phyloP scores from a whole-genome alignment of 2,797 vertebrate species.

The Sparus aurata region DNA sequence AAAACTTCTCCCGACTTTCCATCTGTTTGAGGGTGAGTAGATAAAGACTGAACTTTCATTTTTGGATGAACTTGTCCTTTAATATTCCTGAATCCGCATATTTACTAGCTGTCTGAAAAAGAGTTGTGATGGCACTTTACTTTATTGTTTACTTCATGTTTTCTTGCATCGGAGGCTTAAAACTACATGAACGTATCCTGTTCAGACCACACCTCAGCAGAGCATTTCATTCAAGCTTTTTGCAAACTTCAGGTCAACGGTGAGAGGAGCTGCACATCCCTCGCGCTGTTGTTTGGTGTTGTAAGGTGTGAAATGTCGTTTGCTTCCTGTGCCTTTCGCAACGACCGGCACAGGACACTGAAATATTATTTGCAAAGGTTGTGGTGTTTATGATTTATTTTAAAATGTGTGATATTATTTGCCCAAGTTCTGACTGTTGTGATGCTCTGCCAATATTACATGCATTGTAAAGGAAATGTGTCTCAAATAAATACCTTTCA shows the following conservation, averaged over 20 bases:
- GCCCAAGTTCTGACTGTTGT: constrained; percentile 37
- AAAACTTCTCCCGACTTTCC: too few relatives aligned
- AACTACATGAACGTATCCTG: neutral
- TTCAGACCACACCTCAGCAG: neutral
- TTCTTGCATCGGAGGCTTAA: constrained; percentile 33
- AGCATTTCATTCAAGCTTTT: constrained; percentile 14
- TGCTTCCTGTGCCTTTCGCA: constrained; percentile 58
- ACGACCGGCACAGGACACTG: neutral
- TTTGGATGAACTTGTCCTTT: too few relatives aligned
- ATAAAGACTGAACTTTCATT: too few relatives aligned
- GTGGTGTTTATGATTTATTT: constrained; percentile 15
- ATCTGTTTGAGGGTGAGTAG: too few relatives aligned
- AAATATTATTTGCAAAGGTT: constrained; percentile 39
- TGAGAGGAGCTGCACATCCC: constrained; percentile 22
- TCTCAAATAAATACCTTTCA: constrained; percentile 64
- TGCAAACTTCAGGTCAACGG: neutral
- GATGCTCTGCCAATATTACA: constrained; percentile 61
- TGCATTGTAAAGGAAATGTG: constrained; percentile 29
- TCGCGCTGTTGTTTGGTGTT: neutral
- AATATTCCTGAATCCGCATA: neutral
- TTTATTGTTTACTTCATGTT: constrained; percentile 57
- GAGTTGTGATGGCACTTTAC: constrained; percentile 52
- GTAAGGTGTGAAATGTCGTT: constrained; percentile 23
- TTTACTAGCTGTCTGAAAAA: constrained; percentile 10
- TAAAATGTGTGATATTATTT: constrained; percentile 20